Base-by-base conservation (phyloP, 2,113 vertebrate genomes). In the Phocoena phocoena region DNA sequence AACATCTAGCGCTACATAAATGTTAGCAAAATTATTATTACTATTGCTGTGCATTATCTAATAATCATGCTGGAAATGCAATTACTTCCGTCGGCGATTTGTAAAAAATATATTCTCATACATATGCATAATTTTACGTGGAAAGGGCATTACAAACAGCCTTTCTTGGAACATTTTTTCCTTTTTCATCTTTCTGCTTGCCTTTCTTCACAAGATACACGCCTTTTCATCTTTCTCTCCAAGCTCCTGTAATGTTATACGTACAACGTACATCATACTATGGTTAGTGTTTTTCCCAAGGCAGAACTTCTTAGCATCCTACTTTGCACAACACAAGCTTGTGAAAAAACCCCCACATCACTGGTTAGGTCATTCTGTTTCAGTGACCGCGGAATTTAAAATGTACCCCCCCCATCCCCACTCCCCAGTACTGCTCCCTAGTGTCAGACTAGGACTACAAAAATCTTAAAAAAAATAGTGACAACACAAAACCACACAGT, bases 401-500 rank as follows among this genome's bases (percentile, higher is more conserved):
- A 4, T 0, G 11, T 47, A 25, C 9, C 33, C 70, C 11, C 11
- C 7, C 33, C 12, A 1, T 28, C 33, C 31, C 23, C 11, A 23
- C 15, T 31, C 60, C n/a, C 83, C 3, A 17, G 31, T 47, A 53
- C 36, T 11, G 68, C 85, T 96, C 90, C 60, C 91, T 26, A 31
- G 23, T 60, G 68, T 31, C 26, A 81, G 67, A 77, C 88, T 13
- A 73, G 55, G 31, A 82, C 63, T 6, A 50, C 15, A 88, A 28
- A 33, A 63, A 60, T 21, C 79, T 86, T 3, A 2, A 47, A 77
- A 60, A 89, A 77, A 90, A 6, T 0, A 63, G 63, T 95, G 97
- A 92, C 91, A 80, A 91, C 65, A 58, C 70, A 83, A 97, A 97
- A 95, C 95, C 97, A 83, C 98, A 96, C 98, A 96, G 67, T 88